These are phyloP conservation scores for Sebastes steindachneri DNA, from an alignment of 2,797 vertebrate species.

Conservation along the genomic window DNA sequence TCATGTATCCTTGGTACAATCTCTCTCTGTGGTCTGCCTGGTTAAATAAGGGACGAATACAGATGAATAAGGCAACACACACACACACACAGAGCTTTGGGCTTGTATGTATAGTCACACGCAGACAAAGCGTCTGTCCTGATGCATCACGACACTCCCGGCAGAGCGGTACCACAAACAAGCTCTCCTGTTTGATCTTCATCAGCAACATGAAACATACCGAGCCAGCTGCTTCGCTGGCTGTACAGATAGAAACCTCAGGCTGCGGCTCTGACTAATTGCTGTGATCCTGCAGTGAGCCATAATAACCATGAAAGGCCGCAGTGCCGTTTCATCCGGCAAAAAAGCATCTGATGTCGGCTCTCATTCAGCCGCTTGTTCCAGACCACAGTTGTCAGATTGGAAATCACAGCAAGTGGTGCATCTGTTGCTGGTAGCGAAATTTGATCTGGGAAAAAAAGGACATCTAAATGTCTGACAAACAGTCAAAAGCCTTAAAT, in stretches of 20 bases:
- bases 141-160: constrained; percentile 6
- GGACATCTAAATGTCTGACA: not conserved
- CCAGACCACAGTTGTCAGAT: constrained; percentile 20
- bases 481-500: not conserved
- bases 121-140: constrained; percentile 13
- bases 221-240: not conserved
- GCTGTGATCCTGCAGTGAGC: constrained; percentile 40
- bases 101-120: not conserved
- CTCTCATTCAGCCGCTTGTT: constrained; percentile 13
- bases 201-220: constrained; percentile 4
- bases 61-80: constrained; percentile 3
- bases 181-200: constrained; percentile 27
- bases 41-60: not conserved
- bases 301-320: constrained; percentile 27
- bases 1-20: not conserved
- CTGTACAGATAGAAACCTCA: constrained; percentile 18
- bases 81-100: not conserved
- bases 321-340: constrained; percentile 6
- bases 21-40: not conserved
- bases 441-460: not conserved
- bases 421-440: constrained; percentile 20
- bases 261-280: constrained; percentile 43
- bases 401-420: not conserved
- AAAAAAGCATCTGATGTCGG: constrained; percentile 18
- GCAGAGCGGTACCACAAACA: constrained; percentile 14